Percentiles rank a stretch among this genome's conserved stretches.
These are phyloP conservation scores for Synergus umbraculus DNA, from an alignment of 2,888 invertebrate genomes.

Conservation along the genomic window DNA sequence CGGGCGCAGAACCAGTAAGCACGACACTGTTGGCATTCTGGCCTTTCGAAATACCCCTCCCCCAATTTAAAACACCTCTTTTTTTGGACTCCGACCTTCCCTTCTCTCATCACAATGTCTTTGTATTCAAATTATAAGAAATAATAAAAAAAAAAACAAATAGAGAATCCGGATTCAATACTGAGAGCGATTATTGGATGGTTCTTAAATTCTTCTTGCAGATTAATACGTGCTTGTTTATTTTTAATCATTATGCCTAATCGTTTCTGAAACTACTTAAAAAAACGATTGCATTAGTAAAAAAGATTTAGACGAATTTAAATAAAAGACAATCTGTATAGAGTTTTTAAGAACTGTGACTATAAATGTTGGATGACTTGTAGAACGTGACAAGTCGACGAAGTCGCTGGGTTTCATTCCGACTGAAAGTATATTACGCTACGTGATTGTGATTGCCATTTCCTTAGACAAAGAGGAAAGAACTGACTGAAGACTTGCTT, in stretches of 20 bases:
- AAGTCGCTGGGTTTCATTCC: conserved; percentile 12
- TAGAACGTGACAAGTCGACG: conserved; percentile 4
- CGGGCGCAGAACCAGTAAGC: conserved; percentile 69
- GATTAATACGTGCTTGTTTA: background rate
- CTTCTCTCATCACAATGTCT: conserved; percentile 51
- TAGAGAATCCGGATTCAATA: background rate
- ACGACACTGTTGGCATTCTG: conserved; percentile 70
- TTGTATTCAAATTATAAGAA: conserved; percentile 54
- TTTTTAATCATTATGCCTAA: background rate
- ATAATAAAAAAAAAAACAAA: conserved; percentile 50
- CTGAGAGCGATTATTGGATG: background rate
- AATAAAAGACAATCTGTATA: background rate
- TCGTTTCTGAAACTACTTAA: background rate
- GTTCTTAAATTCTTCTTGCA: background rate
- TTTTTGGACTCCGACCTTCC: conserved; percentile 51
- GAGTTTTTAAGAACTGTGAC: background rate
- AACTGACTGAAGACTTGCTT: background rate
- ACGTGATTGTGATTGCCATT: conserved; percentile 22
- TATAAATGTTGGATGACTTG: conserved; percentile 4
- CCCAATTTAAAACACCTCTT: conserved; percentile 54
- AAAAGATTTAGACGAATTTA: too few species aligned
- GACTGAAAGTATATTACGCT: conserved; percentile 2
- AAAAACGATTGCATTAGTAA: too few species aligned
- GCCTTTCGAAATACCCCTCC: conserved; percentile 60
- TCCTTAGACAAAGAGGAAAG: conserved; percentile 18